Evolutionary conservation across 2,888 invertebrate species (phyloP), one percentile per base, ranked within the genome.

Genomic region (Lobophora halterata): DNA sequence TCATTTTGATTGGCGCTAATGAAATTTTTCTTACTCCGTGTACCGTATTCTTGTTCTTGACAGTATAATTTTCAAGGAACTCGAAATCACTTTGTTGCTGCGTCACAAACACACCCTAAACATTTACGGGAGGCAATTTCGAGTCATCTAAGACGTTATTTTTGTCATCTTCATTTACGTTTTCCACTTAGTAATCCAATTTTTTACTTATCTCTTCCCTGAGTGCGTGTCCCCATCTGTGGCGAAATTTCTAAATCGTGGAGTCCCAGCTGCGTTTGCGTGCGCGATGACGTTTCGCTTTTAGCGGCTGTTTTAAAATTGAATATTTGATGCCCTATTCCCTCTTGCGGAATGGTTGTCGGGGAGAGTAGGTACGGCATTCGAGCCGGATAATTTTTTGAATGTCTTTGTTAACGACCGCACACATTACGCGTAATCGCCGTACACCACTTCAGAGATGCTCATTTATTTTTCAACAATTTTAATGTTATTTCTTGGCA

Each of bases 1-100:
- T 86, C 87, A 86, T 80, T 86, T 85, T 87, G 87, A 87, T 87
- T 87, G 87, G 83, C 85, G 87, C 85, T 87, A 87, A 87, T 87
- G 85, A 87, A 87, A 87, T 87, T 86, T 82, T 85, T 87, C 85
- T 69, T 82, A 79, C 79, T 82, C 75, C 65, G 66, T 65, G 70
- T 71, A 71, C 74, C 71, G 62, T 79, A 80, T 85, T 78, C 83
- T 81, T 86, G 87, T 81, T 80, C 78, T 71, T 86, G 86, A 86
- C 87, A 86, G 83, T 61, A 71, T 79, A 76, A 87, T 87, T 83
- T 85, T 68, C 72, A 68, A 61, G 72, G 71, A 62, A 67, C 70
- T 71, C 67, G 67, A 71, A n/a, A 73, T 77, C 72, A 72, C 73
- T 71, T 71, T 66, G 63, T 43, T 65, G 68, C 72, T 65, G 62